Evolutionary conservation across 2,797 vertebrate genomes (phyloP).

Genomic region (Uromys caudimaculatus): DNA sequence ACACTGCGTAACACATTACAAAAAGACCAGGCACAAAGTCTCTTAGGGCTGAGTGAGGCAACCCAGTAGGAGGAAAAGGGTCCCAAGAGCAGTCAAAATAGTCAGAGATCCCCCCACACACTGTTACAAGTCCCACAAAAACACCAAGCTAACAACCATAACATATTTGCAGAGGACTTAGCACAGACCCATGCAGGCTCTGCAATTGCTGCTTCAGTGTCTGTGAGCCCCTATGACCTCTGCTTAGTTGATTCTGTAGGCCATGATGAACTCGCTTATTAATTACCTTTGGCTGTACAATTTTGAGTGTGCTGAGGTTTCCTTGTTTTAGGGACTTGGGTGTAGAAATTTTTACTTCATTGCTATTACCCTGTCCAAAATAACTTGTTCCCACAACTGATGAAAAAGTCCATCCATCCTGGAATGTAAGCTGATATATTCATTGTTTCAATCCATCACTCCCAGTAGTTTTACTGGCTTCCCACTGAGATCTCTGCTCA

Average conservation of each 20-base stretch:
- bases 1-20: background rate
- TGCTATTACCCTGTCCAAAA: background rate
- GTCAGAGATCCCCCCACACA: background rate
- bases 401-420: background rate
- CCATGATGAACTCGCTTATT: background rate
- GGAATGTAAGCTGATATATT: background rate
- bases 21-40: background rate
- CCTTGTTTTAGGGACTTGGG: background rate
- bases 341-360: constrained; percentile 21
- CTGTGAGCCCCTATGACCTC: background rate
- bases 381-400: background rate
- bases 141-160: background rate
- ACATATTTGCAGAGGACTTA: background rate
- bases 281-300: constrained; percentile 13
- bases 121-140: background rate
- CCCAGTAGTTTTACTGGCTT: background rate
- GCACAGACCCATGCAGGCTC: background rate
- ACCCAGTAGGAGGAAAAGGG: background rate
- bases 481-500: background rate
- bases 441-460: background rate
- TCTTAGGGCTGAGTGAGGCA: background rate
- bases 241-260: background rate
- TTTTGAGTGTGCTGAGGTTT: background rate
- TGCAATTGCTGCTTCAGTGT: background rate
- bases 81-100: background rate